Percentiles rank a stretch among this genome's conserved stretches.
phyloP scores from a whole-genome alignment of 1,140 invertebrate species.

The Tigriopus japonicus region DNA sequence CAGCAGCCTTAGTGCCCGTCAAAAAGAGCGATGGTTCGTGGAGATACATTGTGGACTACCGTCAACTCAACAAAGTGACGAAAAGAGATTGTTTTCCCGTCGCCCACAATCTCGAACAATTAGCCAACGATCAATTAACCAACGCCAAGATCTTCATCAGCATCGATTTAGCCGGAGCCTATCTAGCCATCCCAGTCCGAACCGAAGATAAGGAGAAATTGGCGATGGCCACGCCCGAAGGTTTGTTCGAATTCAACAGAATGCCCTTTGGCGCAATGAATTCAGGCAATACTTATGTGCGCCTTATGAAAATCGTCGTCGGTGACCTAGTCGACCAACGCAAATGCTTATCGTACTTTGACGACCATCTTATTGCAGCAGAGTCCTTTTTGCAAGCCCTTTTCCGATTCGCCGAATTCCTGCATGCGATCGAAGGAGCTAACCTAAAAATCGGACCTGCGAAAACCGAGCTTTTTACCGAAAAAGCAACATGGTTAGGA shows the following conservation, averaged over 20 bases:
- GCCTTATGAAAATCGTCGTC: background rate
- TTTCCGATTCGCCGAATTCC: background rate
- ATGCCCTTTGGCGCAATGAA: background rate
- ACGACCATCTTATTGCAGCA: background rate
- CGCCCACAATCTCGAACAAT: background rate
- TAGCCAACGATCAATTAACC: background rate
- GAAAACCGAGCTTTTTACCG: background rate
- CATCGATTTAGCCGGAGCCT: background rate
- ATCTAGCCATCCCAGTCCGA: background rate
- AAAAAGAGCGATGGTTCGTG: background rate
- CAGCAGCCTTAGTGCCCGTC: background rate
- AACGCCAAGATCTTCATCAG: background rate
- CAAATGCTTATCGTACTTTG: background rate
- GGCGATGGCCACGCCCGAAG: background rate
- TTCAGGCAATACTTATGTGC: background rate
- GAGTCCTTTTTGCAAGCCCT: background rate
- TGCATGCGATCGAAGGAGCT: background rate
- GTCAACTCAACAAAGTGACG: background rate
- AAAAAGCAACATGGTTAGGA: background rate
- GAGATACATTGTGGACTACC: background rate
- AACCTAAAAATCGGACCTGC: background rate
- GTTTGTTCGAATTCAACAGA: background rate
- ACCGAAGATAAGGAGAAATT: background rate
- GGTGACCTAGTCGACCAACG: background rate
- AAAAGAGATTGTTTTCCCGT: background rate